phyloP scores from a whole-genome alignment of 2,113 vertebrate species.

The Misgurnus anguillicaudatus region DNA sequence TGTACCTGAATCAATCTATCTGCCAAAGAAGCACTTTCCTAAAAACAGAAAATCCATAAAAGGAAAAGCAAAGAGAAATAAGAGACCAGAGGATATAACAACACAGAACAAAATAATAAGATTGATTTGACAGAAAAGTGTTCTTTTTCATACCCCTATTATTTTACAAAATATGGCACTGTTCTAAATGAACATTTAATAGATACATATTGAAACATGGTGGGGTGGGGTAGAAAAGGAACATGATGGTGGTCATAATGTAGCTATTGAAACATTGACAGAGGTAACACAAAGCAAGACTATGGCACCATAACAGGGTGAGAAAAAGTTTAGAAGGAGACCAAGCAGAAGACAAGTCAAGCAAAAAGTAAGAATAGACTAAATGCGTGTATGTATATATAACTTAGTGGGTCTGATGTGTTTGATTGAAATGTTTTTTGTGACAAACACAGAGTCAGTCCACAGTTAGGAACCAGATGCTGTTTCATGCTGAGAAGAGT shows the following conservation, averaged over 20 bases:
- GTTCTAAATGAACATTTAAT: background rate
- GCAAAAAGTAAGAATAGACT: background rate
- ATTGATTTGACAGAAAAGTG: conserved; percentile 73
- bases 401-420: background rate
- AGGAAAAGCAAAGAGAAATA: conserved; percentile 78
- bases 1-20: conserved; percentile 99
- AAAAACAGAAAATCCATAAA: conserved; percentile 90
- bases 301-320: conserved; percentile 32
- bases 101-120: conserved; percentile 74
- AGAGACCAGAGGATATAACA: conserved; percentile 75
- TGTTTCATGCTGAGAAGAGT: conserved; percentile 3
- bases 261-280: conserved; percentile 48
- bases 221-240: conserved; percentile 71
- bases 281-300: conserved; percentile 60
- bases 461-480: background rate
- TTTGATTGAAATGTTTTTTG: background rate
- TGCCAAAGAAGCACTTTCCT: conserved; percentile 99
- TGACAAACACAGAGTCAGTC: background rate
- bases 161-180: background rate
- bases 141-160: conserved; percentile 77
- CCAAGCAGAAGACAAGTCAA: conserved; percentile 63
- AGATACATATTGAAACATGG: background rate
- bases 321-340: conserved; percentile 53
- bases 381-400: background rate
- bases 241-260: conserved; percentile 61